Evolutionary conservation across 2,888 invertebrate genomes (phyloP).

Genomic region (Caenorhabditis angaria): DNA sequence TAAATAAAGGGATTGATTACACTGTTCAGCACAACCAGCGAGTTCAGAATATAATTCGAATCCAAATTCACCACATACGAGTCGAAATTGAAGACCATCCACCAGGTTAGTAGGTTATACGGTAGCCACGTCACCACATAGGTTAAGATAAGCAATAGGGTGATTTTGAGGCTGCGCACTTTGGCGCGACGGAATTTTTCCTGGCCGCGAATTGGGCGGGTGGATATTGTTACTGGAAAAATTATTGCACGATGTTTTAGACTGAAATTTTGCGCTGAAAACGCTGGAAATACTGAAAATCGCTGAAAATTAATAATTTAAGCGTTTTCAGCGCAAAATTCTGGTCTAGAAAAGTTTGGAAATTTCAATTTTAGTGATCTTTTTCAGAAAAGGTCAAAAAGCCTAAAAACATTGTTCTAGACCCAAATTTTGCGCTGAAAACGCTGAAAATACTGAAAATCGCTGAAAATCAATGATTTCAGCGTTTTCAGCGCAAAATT

Average conservation of each 20-base stretch:
- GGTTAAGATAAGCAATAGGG: slow-evolving; percentile 59
- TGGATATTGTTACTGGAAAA: slow-evolving; percentile 44
- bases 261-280: too few species aligned
- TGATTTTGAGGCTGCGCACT: slow-evolving; percentile 58
- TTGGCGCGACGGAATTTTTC: slow-evolving; percentile 59
- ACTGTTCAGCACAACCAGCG: slow-evolving; percentile 60
- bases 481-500: too few species aligned
- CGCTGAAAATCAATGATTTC: too few species aligned
- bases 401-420: too few species aligned
- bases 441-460: too few species aligned
- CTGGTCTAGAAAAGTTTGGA: too few species aligned
- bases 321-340: too few species aligned
- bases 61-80: slow-evolving; percentile 52
- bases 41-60: slow-evolving; percentile 53
- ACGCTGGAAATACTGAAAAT: too few species aligned
- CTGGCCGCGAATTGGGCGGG: slow-evolving; percentile 53
- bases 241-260: neutral
- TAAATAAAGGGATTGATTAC: slow-evolving; percentile 66
- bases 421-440: too few species aligned
- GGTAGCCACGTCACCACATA: slow-evolving; percentile 64
- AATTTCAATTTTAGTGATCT: too few species aligned
- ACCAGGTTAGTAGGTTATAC: slow-evolving; percentile 62
- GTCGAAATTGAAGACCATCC: slow-evolving; percentile 54
- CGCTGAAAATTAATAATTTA: too few species aligned
- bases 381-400: too few species aligned